These are phyloP conservation scores for Bombycilla garrulus DNA, from an alignment of 2,113 vertebrate genomes.

Conservation along the genomic window DNA sequence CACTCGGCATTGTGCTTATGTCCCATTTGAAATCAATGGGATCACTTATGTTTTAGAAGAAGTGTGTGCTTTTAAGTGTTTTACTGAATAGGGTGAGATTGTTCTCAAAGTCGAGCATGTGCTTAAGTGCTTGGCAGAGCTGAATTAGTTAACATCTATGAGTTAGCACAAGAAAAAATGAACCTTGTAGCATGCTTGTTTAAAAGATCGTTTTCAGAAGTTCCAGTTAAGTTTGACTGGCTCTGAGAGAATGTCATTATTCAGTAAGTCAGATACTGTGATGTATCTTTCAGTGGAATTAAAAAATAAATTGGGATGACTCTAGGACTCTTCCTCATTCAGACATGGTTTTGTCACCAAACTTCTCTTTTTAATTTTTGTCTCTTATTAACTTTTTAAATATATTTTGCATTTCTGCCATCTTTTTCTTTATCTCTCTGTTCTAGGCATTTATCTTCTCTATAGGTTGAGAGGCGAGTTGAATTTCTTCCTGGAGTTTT, in stretches of 20 bases:
- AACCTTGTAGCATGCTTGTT: background rate
- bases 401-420: background rate
- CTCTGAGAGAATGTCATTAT: background rate
- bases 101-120: conserved; percentile 24
- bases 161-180: background rate
- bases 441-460: background rate
- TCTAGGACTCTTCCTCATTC: background rate
- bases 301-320: background rate
- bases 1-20: background rate
- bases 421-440: background rate
- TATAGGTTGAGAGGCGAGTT: background rate
- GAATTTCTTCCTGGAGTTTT: background rate
- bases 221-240: background rate
- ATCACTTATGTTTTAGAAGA: conserved; percentile 23
- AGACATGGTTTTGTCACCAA: background rate
- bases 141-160: background rate
- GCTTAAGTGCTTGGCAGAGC: background rate
- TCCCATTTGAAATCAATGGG: background rate
- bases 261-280: background rate
- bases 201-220: background rate
- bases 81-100: background rate
- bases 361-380: background rate
- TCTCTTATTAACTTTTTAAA: background rate
- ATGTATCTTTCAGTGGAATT: background rate
- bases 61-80: conserved; percentile 4